These are phyloP conservation scores for Chloroceryle inda DNA, from an alignment of 2,797 vertebrate species.

Conservation along the genomic window DNA sequence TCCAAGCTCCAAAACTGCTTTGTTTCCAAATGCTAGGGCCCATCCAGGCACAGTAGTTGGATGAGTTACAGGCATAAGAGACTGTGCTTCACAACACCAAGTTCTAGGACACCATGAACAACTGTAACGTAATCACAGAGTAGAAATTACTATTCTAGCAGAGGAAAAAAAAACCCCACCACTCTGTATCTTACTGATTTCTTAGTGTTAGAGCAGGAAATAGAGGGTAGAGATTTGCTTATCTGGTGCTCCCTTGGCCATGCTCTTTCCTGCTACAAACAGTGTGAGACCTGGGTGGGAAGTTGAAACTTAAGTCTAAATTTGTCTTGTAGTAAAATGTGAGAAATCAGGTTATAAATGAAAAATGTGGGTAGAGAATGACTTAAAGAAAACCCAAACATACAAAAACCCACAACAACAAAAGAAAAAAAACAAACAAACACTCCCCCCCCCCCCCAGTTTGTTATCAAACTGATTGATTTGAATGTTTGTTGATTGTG, in stretches of 20 bases:
- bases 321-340: neutral
- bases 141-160: neutral
- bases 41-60: neutral
- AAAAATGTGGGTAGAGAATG: neutral
- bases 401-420: too few species aligned
- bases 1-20: neutral
- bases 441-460: too few species aligned
- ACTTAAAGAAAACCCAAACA: too few species aligned
- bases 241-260: neutral
- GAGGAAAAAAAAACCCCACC: too few species aligned
- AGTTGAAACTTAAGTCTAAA: neutral
- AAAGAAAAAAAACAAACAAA: too few species aligned
- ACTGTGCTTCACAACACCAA: neutral
- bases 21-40: neutral
- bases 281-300: neutral
- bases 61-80: fast-evolving
- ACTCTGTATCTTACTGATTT: fast-evolving
- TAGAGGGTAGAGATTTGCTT: neutral
- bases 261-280: neutral
- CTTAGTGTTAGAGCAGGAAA: neutral
- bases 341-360: neutral
- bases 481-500: neutral
- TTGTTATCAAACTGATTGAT: neutral
- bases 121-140: neutral
- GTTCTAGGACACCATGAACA: neutral